Conservation (phyloP, 2,113 vertebrate species). For the Hepsetus odoe region DNA sequence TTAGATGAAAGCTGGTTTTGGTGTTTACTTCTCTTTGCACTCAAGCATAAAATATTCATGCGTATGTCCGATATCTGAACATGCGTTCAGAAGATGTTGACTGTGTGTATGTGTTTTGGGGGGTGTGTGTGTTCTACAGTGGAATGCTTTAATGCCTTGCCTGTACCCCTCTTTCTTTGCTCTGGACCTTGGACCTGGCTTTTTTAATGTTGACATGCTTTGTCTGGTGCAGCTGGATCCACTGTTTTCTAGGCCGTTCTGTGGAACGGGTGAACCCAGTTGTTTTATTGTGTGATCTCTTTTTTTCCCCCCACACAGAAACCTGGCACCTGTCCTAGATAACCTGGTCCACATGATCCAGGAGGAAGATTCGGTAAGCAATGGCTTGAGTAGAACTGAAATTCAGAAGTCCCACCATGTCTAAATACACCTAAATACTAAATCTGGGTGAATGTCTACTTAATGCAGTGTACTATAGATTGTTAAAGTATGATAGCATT, state of each 20-base stretch:
- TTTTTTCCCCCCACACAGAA: slow-evolving; percentile 82
- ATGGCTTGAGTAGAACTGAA: not conserved
- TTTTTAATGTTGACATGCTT: not conserved
- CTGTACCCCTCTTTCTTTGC: not conserved
- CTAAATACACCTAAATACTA: too few relatives aligned
- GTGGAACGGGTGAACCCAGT: not conserved
- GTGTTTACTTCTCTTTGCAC: not conserved
- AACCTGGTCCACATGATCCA: slow-evolving; percentile 98
- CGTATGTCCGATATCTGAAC: not conserved
- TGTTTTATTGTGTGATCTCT: slow-evolving; percentile 56
- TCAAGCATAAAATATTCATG: not conserved
- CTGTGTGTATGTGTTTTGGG: not conserved
- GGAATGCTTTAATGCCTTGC: not conserved
- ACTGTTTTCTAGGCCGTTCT: not conserved
- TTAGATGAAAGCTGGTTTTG: not conserved
- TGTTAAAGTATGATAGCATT: too few relatives aligned
- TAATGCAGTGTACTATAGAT: too few relatives aligned
- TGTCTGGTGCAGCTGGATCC: not conserved
- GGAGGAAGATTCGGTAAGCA: slow-evolving; percentile 96
- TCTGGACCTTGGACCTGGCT: not conserved
- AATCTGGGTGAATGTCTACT: too few relatives aligned
- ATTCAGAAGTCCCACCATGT: not conserved
- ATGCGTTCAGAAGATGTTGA: not conserved
- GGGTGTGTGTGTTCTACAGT: not conserved
- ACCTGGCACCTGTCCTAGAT: slow-evolving; percentile 93